A percentile compares a stretch with the other conserved stretches of the same genome.
Evolutionary conservation across 1,140 invertebrate species (phyloP).

Genomic region (Pseudomyrmex flavicornis): DNA sequence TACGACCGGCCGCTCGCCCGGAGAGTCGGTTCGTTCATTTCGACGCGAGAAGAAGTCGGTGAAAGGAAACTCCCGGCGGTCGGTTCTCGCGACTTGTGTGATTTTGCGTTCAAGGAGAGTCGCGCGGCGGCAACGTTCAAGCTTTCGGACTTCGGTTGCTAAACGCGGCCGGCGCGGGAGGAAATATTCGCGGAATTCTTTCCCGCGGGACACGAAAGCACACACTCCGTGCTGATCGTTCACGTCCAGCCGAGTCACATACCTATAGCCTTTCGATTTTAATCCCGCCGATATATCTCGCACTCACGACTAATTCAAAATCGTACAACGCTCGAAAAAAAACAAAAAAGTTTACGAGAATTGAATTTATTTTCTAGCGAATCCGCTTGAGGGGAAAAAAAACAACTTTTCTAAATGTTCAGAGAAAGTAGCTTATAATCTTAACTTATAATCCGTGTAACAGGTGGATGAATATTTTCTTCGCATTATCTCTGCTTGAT

Average conservation of each 20-base stretch:
- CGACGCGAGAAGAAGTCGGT: constrained; percentile 70
- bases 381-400: no score
- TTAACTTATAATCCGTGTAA: neutral
- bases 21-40: constrained; percentile 28
- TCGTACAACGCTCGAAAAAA: no score
- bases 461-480: neutral
- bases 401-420: neutral
- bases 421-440: neutral
- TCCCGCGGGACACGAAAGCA: constrained; percentile 28
- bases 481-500: neutral
- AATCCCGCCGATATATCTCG: no score
- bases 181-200: constrained; percentile 42
- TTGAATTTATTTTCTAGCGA: no score
- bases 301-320: no score
- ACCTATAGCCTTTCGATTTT: no score
- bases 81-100: constrained; percentile 47
- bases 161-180: neutral
- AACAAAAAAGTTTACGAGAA: no score
- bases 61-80: constrained; percentile 78
- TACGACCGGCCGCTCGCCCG: constrained; percentile 18
- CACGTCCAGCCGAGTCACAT: no score
- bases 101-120: constrained; percentile 83
- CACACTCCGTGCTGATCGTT: no score
- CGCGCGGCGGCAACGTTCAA: constrained; percentile 61
- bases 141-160: constrained; percentile 73